Percentiles rank a stretch among this genome's conserved stretches.
These are phyloP conservation scores for Piezodorus guildinii DNA, from an alignment of 1,140 invertebrate species.

Conservation along the genomic window DNA sequence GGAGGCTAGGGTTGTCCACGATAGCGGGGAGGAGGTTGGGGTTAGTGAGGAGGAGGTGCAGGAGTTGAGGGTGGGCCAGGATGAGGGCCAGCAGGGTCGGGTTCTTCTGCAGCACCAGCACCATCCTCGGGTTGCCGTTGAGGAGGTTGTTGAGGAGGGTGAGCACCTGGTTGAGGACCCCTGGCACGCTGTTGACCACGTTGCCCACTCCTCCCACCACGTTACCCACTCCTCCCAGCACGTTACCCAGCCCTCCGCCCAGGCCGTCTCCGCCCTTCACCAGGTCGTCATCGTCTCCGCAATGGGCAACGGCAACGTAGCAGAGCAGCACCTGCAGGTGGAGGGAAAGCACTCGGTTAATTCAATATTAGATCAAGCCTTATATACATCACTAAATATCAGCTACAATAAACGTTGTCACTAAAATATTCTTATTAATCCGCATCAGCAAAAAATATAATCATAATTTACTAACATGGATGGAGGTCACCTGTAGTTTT, in stretches of 20 bases:
- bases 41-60: neutral
- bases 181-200: neutral
- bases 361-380: too few species aligned
- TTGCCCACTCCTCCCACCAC: neutral
- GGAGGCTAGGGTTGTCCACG: slow-evolving; percentile 4
- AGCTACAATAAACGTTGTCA: too few species aligned
- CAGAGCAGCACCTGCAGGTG: too few species aligned
- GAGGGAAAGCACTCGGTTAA: too few species aligned
- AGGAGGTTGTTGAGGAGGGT: neutral
- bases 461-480: too few species aligned
- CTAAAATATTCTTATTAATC: too few species aligned
- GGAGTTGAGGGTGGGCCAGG: neutral
- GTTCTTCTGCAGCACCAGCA: neutral
- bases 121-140: neutral
- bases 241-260: neutral
- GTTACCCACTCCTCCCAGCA: neutral
- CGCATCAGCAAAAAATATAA: too few species aligned
- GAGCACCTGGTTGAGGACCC: neutral
- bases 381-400: too few species aligned
- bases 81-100: neutral
- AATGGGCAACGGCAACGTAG: too few species aligned
- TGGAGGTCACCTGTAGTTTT: too few species aligned
- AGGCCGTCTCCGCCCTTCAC: neutral
- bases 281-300: too few species aligned
- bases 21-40: slow-evolving; percentile 2